Evolutionary conservation across 1,140 invertebrate species (phyloP), one percentile per base, ranked within the genome.

Genomic region (Nephotettix cincticeps): DNA sequence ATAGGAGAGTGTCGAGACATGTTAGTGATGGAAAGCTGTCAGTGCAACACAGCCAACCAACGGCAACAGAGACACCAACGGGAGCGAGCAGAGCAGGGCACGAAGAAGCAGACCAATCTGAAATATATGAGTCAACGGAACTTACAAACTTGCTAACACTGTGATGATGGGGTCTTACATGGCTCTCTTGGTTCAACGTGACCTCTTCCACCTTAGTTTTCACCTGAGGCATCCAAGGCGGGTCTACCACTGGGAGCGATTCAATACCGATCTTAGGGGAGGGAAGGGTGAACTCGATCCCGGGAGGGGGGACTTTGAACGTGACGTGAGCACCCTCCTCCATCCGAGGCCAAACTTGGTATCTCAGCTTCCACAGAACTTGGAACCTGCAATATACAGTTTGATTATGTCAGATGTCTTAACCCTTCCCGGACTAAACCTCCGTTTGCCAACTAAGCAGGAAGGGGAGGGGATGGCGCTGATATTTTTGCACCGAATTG

Each of bases 181-280:
- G 94, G 83, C 96, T 90, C 79, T 99, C 97, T 81, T 99, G 96
- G 83, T 97, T 99, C n/a, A 99, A 88, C 0, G 97, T 97, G 69
- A 99, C 96, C 85, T 99, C 97, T 85, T 99, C 97, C 28, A 99
- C 96, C 84, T 99, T 99, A 0, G 95, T 95, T 82, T 98, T 98
- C 17, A 96, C 93, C 79, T 96, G 91, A 0, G 98, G 95, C 88
- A 96, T 95, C 98, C 98, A 99, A 0, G 98, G 97, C 21, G 98
- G 97, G 85, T 99, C 98, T 0, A 99, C 94, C 1, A 99, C 95
- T 1, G 94, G 92, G 70, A 96, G 82, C 30, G 92, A 94, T 80
- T 97, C 95, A 25, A 96, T 94, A 4, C 98, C 98, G 75, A 99
- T 99, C 81, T 98, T 97, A 0, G 98, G 98, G 0, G 97, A 99